Base-by-base conservation (phyloP, 2,888 invertebrate genomes). In the Spicauda simplicius region DNA sequence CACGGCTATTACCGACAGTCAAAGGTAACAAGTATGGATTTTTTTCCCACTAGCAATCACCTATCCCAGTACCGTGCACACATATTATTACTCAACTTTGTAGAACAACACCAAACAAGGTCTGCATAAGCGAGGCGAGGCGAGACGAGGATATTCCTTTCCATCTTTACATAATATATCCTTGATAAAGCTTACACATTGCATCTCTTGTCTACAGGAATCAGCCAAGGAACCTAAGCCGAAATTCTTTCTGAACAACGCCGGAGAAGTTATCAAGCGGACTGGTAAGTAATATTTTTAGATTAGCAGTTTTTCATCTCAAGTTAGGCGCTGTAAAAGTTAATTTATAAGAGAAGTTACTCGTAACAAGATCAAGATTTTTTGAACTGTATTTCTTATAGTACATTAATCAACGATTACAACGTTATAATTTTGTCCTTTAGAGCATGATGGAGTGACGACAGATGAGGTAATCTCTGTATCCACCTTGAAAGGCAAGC, bases 231-330 rank as follows among this genome's bases (percentile, higher is more conserved):
- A 93, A 76, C 78, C 82, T 20, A 92, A 93, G 74, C 88, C 92
- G 6, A 93, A 91, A 79, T 93, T 88, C 82, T 93, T 93, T 77
- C 86, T 93, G 73, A 93, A 93, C 74, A 93, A 93, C 75, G 93
- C 93, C 48, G 93, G 93, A 33, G 93, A 92, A 82, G 93, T 93
- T 20, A 93, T 93, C 71, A 90, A 89, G 74, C 89, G 93, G 62
- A 90, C 90, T 62, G 92, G 91, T 90, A 70, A 78, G 82, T 45
- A 78, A 81, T 45, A 18, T 18, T 50, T 18, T 50, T 50, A 16
- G 1, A 48, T 5, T 14, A 7, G n/a, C 14, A 45, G 4, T 18
- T 11, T 56, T 16, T 10, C 4, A 6, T 33, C 33, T 8, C 10
- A 37, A 37, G 37, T 33, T 33, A 33, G 8, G 33, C 33, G 33